Percentiles rank a stretch among this genome's conserved stretches.
These are phyloP conservation scores for Catharus fuscescens DNA, from an alignment of 2,113 vertebrate genomes.

Conservation along the genomic window DNA sequence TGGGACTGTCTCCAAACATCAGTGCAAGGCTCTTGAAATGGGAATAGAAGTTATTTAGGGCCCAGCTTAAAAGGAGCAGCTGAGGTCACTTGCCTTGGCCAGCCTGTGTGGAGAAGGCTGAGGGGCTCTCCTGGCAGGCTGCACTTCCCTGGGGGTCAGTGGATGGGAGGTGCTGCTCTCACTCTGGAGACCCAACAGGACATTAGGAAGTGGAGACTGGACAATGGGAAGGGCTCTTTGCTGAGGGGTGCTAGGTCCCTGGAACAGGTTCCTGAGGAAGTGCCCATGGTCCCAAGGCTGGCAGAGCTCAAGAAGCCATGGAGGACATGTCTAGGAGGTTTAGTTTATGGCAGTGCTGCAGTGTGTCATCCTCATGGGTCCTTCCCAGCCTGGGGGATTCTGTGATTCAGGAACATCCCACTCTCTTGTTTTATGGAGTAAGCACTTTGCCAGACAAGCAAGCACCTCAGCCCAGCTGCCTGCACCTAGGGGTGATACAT, in stretches of 20 bases:
- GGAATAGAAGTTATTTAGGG: neutral
- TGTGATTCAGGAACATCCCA: neutral
- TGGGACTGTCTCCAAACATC: neutral
- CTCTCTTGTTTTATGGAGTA: neutral
- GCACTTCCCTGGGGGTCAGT: fast-evolving
- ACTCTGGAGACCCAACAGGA: fast-evolving
- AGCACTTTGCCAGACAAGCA: neutral
- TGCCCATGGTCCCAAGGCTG: neutral
- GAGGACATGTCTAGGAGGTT: neutral
- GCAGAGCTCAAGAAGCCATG: neutral
- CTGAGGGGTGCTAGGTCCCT: neutral
- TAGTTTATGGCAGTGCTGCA: neutral
- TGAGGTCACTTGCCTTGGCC: neutral
- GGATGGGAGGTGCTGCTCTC: neutral
- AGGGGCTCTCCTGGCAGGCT: neutral
- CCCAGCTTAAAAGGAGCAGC: neutral
- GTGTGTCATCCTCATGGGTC: neutral
- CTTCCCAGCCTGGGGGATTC: neutral
- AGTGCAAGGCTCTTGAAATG: neutral
- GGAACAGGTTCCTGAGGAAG: neutral
- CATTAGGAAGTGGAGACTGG: fast-evolving
- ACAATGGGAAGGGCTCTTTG: neutral
- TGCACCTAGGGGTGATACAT: fast-evolving
- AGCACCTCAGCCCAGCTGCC: neutral
- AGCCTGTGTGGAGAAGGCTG: neutral